Evolutionary conservation across 2,888 invertebrate genomes (phyloP).

Genomic region (Scaptomyza reducta): DNA sequence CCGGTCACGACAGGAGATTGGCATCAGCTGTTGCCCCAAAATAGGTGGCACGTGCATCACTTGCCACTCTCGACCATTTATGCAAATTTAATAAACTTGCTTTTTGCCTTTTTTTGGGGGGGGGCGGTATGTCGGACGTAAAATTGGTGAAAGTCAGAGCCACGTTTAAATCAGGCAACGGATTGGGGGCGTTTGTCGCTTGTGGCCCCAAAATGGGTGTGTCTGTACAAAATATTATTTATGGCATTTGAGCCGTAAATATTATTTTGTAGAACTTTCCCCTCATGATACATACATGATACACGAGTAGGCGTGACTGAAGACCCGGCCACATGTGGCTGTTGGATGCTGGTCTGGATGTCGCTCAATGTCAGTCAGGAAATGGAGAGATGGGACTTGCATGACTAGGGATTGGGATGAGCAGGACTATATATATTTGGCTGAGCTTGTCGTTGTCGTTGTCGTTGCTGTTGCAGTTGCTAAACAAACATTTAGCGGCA

Average conservation of each 20-base stretch:
- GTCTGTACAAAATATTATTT: constrained; percentile 70
- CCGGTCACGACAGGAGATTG: constrained; percentile 43
- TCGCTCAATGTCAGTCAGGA: constrained; percentile 64
- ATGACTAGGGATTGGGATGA: constrained; percentile 6
- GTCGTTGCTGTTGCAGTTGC: constrained; percentile 56
- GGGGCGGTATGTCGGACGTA: neutral
- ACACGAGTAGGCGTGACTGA: constrained; percentile 62
- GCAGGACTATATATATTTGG: constrained; percentile 37
- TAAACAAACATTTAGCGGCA: constrained; percentile 76
- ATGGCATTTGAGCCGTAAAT: constrained; percentile 68
- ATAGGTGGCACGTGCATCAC: constrained; percentile 58
- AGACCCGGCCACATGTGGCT: constrained; percentile 61
- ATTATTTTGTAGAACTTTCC: constrained; percentile 48
- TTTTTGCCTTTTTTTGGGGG: constrained; percentile 3
- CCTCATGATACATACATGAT: constrained; percentile 53
- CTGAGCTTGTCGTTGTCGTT: constrained; percentile 6
- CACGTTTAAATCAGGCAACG: constrained; percentile 53
- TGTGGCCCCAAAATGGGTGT: constrained; percentile 39
- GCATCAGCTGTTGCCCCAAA: constrained; percentile 56
- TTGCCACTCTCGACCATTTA: constrained; percentile 67
- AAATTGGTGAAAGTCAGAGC: constrained; percentile 19
- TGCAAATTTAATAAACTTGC: constrained; percentile 81
- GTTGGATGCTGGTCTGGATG: constrained; percentile 31
- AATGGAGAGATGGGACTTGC: constrained; percentile 4
- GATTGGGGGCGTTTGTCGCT: constrained; percentile 36